Evolutionary conservation across 2,888 invertebrate genomes (phyloP), one percentile per base, ranked within the genome.

Genomic region (Cheilosia vulpina): DNA sequence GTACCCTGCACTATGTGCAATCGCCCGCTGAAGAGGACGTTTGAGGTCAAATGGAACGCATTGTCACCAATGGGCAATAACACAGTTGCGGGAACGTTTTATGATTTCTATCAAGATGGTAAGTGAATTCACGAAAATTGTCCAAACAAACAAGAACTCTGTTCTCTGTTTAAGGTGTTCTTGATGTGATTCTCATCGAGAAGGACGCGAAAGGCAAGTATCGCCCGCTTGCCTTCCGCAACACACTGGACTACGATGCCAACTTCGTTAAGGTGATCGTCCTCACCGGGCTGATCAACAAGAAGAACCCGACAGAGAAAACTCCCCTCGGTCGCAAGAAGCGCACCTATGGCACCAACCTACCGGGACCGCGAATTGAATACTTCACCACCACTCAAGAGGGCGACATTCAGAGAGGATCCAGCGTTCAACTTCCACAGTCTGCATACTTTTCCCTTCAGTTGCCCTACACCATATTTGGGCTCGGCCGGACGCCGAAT

Each of bases 201-300:
- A 93, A 94, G 87, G 93, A 38, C 13, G 38, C 94, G 89, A 89
- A 88, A 2, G 90, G 89, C 41, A 92, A 93, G 47, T 95, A 94
- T 90, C 94, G 93, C 80, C 95, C 97, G 69, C 94, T 95, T 76
- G 97, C 98, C 0, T 96, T 97, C 89, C 95, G 95, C 90, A 98
- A 98, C 91, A 96, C 96, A 87, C 93, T 98, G 69, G 97, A 97
- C 89, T 97, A 97, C 92, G 98, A 99, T 92, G 97, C 98, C 0
- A 98, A 98, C 92, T 99, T 99, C 90, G 95, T 99, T 1, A 99
- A 99, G 93, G 97, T 98, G 0, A 97, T 97, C 94, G 98, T 98
- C 27, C 94, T 98, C 0, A 97, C 97, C 75, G 98, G 98, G 1
- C 92, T 96, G 50, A 94, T 94, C 24, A 96, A 96, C 91, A 94